phyloP scores from a whole-genome alignment of 2,888 invertebrate genomes.

The Drosophila falleni region DNA sequence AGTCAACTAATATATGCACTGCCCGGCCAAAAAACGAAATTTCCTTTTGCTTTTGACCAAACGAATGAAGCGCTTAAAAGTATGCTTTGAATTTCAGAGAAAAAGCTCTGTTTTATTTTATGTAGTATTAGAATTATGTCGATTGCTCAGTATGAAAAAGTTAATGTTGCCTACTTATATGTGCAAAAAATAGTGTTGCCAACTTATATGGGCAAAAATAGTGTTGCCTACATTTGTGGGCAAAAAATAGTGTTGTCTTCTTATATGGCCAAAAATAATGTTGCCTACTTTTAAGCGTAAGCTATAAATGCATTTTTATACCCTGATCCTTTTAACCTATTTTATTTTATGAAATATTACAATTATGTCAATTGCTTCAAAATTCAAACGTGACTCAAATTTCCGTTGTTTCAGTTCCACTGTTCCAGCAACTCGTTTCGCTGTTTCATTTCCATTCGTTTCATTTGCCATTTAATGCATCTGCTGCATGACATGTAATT shows the following conservation, averaged over 20 bases:
- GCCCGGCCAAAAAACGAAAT: constrained; percentile 2
- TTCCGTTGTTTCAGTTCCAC: background rate
- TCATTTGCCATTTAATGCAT: background rate
- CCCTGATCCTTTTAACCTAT: too few relatives aligned
- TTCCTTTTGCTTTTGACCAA: constrained; percentile 11
- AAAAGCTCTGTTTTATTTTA: background rate
- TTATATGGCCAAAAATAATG: too few relatives aligned
- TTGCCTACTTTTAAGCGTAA: too few relatives aligned
- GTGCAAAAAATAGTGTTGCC: too few relatives aligned
- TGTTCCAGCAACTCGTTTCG: background rate
- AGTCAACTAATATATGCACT: constrained; percentile 44
- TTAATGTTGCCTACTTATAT: too few relatives aligned
- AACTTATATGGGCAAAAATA: too few relatives aligned
- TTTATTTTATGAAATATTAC: background rate
- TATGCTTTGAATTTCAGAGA: constrained; percentile 33
- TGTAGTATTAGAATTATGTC: background rate
- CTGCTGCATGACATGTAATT: constrained; percentile 21
- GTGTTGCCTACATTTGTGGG: too few relatives aligned
- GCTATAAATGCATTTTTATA: too few relatives aligned
- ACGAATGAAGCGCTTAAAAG: constrained; percentile 28
- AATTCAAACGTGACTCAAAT: too few relatives aligned
- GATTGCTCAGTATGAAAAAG: too few relatives aligned
- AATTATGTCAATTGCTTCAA: constrained; percentile 16
- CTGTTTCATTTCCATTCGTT: constrained; percentile 4
- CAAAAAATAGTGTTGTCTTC: too few relatives aligned